Base-by-base conservation (phyloP, 2,888 invertebrate genomes). In the Lypha dubia region DNA sequence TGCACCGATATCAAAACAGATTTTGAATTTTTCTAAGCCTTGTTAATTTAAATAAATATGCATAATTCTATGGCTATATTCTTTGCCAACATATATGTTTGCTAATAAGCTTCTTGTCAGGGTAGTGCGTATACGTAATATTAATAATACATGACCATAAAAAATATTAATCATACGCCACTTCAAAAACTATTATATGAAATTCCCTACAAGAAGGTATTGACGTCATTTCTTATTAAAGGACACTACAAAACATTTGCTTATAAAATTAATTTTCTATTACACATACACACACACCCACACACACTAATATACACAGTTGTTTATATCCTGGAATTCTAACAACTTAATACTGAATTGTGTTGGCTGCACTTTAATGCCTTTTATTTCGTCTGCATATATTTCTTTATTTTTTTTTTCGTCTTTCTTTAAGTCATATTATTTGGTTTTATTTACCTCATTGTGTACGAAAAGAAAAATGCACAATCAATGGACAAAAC, bases 401-500 rank as follows among this genome's bases (percentile, higher is more conserved):
- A 7, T n/a, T 17, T 1, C 15, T 22, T 15, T 28, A 41, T 51
- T 20, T 32, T 28, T 51, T 5, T 0, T 41, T 62, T 28, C 6
- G 3, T 28, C 28, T 4, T 28, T 51, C 5, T 20, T 65, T 13
- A 24, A 49, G 24, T 53, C 38, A 53, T 20, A 63, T 24, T 74
- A 58, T 58, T 67, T 60, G 13, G 0, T 44, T 53, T 68, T 80
- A n/a, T 74, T 58, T 74, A 60, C 41, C 32, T 75, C 6, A 35
- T 62, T 75, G 49, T 51, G 11, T 1, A 44, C n/a, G n/a, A n/a
- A n/a, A n/a, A n/a, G n/a, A 51, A 58, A 81, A 81, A 70, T 75
- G 81, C 53, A 81, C 75, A 81, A 70, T 63, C 68, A 68, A 56
- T 62, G 53, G 35, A 74, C 73, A 75, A 75, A 62, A 68, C 22